A percentile compares a stretch with the other conserved stretches of the same genome.
Conservation (phyloP, 2,888 invertebrate genomes). For the Rhagophthalmus giganteus region DNA sequence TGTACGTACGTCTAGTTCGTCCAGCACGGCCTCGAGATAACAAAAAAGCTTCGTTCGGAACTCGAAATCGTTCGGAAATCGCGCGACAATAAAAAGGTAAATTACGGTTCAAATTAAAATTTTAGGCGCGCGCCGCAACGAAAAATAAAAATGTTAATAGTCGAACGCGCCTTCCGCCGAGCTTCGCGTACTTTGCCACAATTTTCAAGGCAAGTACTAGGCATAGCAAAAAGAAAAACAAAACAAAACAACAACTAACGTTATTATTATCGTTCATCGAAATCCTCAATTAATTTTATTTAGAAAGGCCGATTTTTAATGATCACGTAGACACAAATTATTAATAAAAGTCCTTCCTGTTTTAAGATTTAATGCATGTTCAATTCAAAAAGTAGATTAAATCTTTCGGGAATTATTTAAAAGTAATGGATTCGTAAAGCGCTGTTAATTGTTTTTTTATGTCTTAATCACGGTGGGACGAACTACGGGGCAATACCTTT, state of each 20-base stretch:
- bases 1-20: too few species aligned
- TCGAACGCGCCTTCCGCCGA: not conserved
- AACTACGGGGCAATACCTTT: too few species aligned
- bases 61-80: too few species aligned
- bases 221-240: not conserved
- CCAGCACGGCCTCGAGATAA: too few species aligned
- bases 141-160: not conserved
- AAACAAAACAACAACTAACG: not conserved
- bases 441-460: not conserved
- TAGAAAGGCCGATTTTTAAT: constrained; percentile 7
- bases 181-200: not conserved
- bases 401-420: too few species aligned
- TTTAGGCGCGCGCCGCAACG: not conserved
- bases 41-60: too few species aligned
- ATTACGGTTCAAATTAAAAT: too few species aligned
- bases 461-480: not conserved
- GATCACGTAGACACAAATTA: not conserved
- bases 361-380: constrained; percentile 2
- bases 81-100: too few species aligned
- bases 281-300: constrained; percentile 4
- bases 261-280: not conserved
- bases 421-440: too few species aligned
- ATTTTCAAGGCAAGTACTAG: not conserved
- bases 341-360: constrained; percentile 1
- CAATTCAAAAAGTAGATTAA: too few species aligned